Evolutionary conservation across 2,888 invertebrate species (phyloP).

Genomic region (Theretra japonica): DNA sequence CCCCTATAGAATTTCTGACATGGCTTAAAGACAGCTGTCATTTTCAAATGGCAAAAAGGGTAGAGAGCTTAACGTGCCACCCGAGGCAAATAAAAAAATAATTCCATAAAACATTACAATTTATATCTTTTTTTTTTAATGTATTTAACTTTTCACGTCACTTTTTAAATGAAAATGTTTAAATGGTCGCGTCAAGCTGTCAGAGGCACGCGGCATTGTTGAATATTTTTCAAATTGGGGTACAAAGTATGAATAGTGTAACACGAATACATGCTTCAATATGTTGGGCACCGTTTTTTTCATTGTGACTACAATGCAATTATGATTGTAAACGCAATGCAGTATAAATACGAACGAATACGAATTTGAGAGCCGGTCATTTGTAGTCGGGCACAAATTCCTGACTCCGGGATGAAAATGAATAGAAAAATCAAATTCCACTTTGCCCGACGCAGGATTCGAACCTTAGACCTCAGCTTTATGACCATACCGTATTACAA

Average conservation of each 20-base stretch:
- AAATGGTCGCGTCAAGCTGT: constrained; percentile 15
- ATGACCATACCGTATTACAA: too few species aligned
- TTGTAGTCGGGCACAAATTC: too few species aligned
- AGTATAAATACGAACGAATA: neutral
- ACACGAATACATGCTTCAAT: neutral
- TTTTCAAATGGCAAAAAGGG: too few species aligned
- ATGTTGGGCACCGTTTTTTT: neutral
- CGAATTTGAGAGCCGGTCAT: too few species aligned
- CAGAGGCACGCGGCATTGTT: constrained; percentile 14
- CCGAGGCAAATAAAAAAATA: too few species aligned
- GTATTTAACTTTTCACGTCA: neutral
- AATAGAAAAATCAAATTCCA: too few species aligned
- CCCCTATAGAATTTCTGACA: too few species aligned
- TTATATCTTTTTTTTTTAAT: neutral
- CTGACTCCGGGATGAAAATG: too few species aligned
- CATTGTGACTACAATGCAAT: neutral
- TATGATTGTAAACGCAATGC: neutral
- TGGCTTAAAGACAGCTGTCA: too few species aligned
- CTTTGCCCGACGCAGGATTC: too few species aligned
- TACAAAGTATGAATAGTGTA: neutral
- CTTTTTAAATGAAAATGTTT: constrained; percentile 8
- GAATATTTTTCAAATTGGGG: constrained; percentile 13
- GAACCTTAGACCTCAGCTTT: too few species aligned
- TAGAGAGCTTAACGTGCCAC: too few species aligned
- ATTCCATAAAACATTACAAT: neutral